These are phyloP conservation scores for Tragelaphus imberbis DNA, from an alignment of 2,113 vertebrate species.

Conservation along the genomic window DNA sequence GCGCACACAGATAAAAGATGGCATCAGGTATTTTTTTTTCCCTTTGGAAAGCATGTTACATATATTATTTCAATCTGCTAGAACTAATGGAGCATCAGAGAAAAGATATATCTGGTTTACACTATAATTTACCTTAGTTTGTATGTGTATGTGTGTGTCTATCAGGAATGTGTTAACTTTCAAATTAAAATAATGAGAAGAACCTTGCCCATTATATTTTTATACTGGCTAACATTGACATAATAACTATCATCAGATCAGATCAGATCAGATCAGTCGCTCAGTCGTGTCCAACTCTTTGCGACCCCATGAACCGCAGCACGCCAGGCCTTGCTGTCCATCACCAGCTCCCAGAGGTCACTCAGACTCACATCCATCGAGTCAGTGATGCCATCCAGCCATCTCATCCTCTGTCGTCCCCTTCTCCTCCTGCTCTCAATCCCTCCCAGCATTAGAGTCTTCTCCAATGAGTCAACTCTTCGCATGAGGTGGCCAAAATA, in stretches of 20 bases:
- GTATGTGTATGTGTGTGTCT: not conserved
- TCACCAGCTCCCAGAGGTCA: no score
- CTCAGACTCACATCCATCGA: no score
- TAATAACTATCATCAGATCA: not conserved
- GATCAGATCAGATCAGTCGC: no score
- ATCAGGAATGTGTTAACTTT: not conserved
- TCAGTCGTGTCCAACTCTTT: no score
- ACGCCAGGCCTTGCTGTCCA: no score
- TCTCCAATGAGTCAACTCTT: no score
- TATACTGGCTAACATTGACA: not conserved
- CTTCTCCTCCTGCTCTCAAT: no score
- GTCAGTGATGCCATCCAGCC: no score
- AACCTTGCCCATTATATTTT: not conserved
- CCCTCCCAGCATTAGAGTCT: no score
- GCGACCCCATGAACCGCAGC: no score
- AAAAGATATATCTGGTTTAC: not conserved
- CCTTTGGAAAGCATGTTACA: not conserved
- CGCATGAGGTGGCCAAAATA: no score
- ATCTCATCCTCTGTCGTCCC: no score
- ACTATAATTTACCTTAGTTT: not conserved
- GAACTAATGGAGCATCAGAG: not conserved
- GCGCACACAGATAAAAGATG: not conserved
- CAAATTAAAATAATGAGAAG: not conserved
- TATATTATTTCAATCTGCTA: not conserved
- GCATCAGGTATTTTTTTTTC: not conserved